A percentile compares a stretch with the other conserved stretches of the same genome.
Conservation (phyloP, 2,113 vertebrate species). For the Psittacara wagleri region DNA sequence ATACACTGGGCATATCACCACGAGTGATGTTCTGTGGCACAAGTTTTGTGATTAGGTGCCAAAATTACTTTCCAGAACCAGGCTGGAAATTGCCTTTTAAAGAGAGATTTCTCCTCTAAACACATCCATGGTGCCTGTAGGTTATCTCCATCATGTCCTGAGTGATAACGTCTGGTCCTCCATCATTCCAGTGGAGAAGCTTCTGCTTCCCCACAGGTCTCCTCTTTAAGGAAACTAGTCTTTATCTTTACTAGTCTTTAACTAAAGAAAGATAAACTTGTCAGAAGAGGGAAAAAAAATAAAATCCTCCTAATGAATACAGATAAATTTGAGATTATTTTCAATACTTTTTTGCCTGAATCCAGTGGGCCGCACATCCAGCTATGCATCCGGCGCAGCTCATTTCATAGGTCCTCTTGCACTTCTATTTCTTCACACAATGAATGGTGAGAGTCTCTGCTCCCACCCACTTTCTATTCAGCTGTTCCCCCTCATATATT, state of each 20-base stretch:
- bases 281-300: accelerated
- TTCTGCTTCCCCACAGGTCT: background rate
- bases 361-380: background rate
- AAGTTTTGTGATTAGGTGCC: background rate
- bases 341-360: background rate
- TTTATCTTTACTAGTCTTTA: background rate
- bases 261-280: background rate
- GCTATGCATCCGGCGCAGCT: background rate
- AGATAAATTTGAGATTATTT: background rate
- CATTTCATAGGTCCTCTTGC: background rate
- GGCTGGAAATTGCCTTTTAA: background rate
- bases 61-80: background rate
- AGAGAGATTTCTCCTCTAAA: background rate
- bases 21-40: accelerated
- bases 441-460: background rate
- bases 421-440: background rate
- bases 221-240: background rate
- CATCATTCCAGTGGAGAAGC: background rate
- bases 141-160: background rate
- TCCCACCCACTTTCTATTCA: background rate
- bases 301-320: accelerated
- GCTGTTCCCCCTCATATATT: background rate
- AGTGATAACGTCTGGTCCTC: background rate
- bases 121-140: accelerated
- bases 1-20: accelerated